A percentile compares a stretch with the other conserved stretches of the same genome.
These are phyloP conservation scores for Rhinolophus sinicus DNA, from an alignment of 2,113 vertebrate genomes.

Conservation along the genomic window DNA sequence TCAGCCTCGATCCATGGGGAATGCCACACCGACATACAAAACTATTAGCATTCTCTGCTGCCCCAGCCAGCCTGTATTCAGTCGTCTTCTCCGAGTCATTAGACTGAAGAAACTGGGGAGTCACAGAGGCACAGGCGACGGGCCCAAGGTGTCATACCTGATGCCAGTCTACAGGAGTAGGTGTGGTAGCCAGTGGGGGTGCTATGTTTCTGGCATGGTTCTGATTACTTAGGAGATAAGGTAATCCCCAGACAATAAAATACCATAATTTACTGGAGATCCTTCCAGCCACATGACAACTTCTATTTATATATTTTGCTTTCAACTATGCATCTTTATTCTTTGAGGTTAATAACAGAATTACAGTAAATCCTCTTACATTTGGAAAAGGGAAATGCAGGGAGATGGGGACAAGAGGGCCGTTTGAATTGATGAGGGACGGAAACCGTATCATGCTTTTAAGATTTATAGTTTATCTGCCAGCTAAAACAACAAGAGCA, in stretches of 20 bases:
- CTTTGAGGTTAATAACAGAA: slow-evolving; percentile 53
- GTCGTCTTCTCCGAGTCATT: background rate
- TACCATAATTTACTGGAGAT: slow-evolving; percentile 21
- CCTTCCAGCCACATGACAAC: background rate
- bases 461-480: slow-evolving; percentile 59
- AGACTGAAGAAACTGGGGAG: background rate
- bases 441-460: slow-evolving; percentile 32
- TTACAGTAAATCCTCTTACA: slow-evolving; percentile 53
- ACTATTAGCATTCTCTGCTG: background rate
- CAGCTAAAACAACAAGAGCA: background rate
- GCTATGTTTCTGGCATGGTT: background rate
- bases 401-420: background rate
- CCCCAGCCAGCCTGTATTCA: no score
- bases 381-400: background rate
- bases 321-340: slow-evolving; percentile 42
- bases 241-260: background rate
- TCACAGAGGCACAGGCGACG: background rate
- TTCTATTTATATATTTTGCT: slow-evolving; percentile 54
- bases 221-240: background rate
- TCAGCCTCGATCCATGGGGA: background rate
- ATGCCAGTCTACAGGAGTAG: background rate
- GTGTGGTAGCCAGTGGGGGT: background rate
- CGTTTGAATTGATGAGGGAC: background rate
- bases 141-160: fast-evolving
- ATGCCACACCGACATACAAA: background rate